These are phyloP conservation scores for Zaprionus vittiger DNA, from an alignment of 1,140 invertebrate species.

Conservation along the genomic window DNA sequence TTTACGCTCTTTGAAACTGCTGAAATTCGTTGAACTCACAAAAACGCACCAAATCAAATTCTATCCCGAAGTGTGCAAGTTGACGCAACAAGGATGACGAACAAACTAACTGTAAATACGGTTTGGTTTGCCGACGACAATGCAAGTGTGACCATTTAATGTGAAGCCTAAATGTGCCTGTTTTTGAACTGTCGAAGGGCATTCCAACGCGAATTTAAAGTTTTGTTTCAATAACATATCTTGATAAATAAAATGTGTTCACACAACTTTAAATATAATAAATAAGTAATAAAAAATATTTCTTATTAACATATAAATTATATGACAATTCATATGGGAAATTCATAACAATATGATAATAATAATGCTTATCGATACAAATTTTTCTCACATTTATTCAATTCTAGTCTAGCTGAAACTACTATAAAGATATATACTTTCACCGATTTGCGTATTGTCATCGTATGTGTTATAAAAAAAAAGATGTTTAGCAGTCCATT, in stretches of 20 bases:
- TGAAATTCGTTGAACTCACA: conserved; percentile 37
- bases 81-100: conserved; percentile 38
- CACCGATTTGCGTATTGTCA: neutral
- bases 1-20: conserved; percentile 34
- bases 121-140: conserved; percentile 1
- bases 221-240: neutral
- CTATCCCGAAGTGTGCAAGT: neutral
- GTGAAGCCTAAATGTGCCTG: neutral
- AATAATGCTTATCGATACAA: too few relatives aligned
- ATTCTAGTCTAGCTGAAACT: neutral
- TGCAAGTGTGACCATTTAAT: conserved; percentile 18
- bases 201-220: neutral
- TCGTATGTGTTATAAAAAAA: neutral
- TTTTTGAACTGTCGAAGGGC: neutral
- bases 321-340: neutral
- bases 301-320: neutral
- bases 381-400: neutral
- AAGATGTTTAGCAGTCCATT: neutral
- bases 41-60: conserved; percentile 8
- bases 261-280: neutral
- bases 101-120: conserved; percentile 46
- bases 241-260: neutral
- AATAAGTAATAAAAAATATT: neutral
- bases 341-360: too few relatives aligned
- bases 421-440: neutral